phyloP scores from a whole-genome alignment of 2,113 vertebrate species.

The Tachuris rubrigastra region DNA sequence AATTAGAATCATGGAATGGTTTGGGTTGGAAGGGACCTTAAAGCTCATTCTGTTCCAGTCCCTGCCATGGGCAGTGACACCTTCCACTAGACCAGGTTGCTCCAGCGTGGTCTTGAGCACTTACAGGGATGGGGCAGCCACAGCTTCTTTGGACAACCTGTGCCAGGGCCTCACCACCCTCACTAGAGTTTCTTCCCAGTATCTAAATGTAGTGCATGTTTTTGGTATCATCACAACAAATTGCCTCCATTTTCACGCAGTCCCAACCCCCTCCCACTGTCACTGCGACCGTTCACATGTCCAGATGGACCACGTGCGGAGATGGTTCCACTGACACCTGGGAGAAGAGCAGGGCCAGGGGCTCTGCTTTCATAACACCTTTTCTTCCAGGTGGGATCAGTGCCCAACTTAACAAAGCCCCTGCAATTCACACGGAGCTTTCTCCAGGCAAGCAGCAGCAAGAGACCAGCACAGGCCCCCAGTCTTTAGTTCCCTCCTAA shows the following conservation, averaged over 20 bases:
- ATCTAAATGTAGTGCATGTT: not conserved
- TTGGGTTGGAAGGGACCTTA: not conserved
- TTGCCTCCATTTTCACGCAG: not conserved
- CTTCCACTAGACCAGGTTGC: rapidly evolving
- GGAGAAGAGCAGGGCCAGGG: not conserved
- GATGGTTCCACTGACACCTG: not conserved
- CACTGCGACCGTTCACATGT: rapidly evolving
- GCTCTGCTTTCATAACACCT: not conserved
- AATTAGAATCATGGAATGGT: not conserved
- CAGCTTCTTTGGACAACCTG: not conserved
- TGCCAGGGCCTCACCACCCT: not conserved
- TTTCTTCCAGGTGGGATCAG: rapidly evolving
- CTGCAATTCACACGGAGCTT: not conserved
- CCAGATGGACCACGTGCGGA: rapidly evolving
- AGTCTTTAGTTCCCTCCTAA: not conserved
- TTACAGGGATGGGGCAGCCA: not conserved
- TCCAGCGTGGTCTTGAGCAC: not conserved
- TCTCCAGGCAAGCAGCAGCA: not conserved
- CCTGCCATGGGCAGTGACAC: not conserved
- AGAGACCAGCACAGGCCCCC: constrained; percentile 10
- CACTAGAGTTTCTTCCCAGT: not conserved
- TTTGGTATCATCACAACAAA: not conserved
- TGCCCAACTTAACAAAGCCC: not conserved
- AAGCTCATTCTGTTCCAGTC: not conserved
- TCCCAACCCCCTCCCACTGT: rapidly evolving